Percentiles rank a stretch among this genome's conserved stretches.
These are phyloP conservation scores for Carcinoscorpius rotundicauda DNA, from an alignment of 1,140 invertebrate genomes.

Conservation along the genomic window DNA sequence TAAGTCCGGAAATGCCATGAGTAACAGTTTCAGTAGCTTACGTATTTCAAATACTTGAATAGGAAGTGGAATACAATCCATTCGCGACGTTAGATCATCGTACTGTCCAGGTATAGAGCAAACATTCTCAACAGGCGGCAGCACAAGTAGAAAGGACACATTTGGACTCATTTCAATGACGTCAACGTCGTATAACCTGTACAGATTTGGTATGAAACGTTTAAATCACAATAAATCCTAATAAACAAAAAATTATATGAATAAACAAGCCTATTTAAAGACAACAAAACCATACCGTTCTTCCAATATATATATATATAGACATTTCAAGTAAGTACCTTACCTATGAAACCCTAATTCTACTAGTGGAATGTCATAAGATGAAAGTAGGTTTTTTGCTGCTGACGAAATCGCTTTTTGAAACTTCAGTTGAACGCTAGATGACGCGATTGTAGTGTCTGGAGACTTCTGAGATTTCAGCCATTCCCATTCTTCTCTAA, in stretches of 20 bases:
- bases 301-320: no score
- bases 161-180: conserved; percentile 77
- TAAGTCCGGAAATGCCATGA: no score
- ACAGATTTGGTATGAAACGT: not conserved
- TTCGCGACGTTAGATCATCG: conserved; percentile 58
- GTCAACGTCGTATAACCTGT: conserved; percentile 73
- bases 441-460: conserved; percentile 7
- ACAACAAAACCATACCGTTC: no score
- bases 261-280: no score
- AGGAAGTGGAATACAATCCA: conserved; percentile 68
- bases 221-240: no score
- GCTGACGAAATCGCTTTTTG: conserved; percentile 27
- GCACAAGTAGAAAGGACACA: conserved; percentile 76
- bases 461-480: conserved; percentile 31
- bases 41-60: conserved; percentile 77
- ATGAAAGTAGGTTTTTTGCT: conserved; percentile 26
- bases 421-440: conserved; percentile 28
- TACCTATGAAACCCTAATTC: conserved; percentile 19
- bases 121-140: conserved; percentile 76
- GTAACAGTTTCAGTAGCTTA: conserved; percentile 25
- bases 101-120: conserved; percentile 79
- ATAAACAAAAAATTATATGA: no score
- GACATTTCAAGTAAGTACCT: not conserved
- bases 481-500: conserved; percentile 78
- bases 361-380: conserved; percentile 23